Conservation (phyloP, 2,888 invertebrate species). For the Sicus ferrugineus region DNA sequence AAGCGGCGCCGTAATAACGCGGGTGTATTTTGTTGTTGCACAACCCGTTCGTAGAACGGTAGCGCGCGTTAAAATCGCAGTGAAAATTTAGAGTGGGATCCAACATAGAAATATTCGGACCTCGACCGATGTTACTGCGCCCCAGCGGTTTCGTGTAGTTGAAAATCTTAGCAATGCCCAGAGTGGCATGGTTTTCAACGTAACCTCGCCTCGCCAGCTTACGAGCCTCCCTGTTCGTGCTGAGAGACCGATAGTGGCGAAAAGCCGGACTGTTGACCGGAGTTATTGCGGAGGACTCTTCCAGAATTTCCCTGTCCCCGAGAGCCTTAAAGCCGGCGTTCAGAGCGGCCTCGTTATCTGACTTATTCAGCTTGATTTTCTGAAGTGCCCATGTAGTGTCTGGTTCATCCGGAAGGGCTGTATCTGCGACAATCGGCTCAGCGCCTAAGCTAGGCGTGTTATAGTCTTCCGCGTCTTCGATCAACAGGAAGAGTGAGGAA, state of each 20-base stretch:
- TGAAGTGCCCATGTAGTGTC: conserved; percentile 50
- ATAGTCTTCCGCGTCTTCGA: not conserved
- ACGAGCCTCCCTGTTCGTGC: conserved; percentile 70
- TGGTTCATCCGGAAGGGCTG: conserved; percentile 52
- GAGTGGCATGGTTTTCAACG: conserved; percentile 75
- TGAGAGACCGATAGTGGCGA: conserved; percentile 75
- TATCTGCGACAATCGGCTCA: conserved; percentile 37
- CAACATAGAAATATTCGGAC: conserved; percentile 56
- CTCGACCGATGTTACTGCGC: conserved; percentile 61
- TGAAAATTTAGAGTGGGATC: conserved; percentile 53
- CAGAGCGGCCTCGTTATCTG: conserved; percentile 64
- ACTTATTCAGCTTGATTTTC: conserved; percentile 39
- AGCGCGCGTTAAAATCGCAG: conserved; percentile 67
- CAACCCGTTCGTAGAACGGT: conserved; percentile 75
- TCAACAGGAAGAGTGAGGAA: conserved; percentile 9
- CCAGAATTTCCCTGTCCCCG: conserved; percentile 67
- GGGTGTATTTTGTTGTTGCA: conserved; percentile 79
- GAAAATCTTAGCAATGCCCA: conserved; percentile 67
- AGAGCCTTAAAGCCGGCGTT: conserved; percentile 69
- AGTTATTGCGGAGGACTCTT: conserved; percentile 64
- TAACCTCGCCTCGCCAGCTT: conserved; percentile 73
- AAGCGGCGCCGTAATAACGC: conserved; percentile 74
- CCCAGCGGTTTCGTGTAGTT: conserved; percentile 59
- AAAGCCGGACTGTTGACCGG: conserved; percentile 72
- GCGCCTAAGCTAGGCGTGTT: conserved; percentile 20